Evolutionary conservation across 2,888 invertebrate species (phyloP).

Genomic region (Trachelus troglodyta): DNA sequence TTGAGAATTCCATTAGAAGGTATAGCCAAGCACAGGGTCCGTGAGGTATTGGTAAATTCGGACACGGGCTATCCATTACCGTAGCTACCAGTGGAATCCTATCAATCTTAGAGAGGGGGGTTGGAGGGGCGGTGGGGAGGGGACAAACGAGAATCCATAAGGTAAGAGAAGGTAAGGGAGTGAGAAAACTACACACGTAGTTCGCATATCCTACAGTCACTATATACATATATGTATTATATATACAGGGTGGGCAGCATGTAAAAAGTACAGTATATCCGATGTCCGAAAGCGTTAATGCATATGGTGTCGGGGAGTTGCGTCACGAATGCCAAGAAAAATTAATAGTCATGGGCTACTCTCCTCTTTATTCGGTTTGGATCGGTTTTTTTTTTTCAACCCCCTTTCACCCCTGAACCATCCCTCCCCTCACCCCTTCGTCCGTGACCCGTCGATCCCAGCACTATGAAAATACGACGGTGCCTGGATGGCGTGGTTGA

Average conservation of each 20-base stretch:
- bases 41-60: constrained; percentile 49
- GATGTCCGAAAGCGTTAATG: constrained; percentile 48
- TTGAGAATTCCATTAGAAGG: constrained; percentile 59
- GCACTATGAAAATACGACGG: too few relatives aligned
- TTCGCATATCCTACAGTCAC: too few relatives aligned
- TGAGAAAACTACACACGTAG: too few relatives aligned
- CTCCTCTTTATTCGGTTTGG: neutral
- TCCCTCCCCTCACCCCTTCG: too few relatives aligned
- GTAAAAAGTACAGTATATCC: constrained; percentile 16
- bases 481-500: too few relatives aligned
- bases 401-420: too few relatives aligned
- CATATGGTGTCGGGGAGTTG: constrained; percentile 31
- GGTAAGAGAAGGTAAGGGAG: too few relatives aligned
- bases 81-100: constrained; percentile 49
- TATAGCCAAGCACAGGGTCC: constrained; percentile 34
- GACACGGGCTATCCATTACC: constrained; percentile 62
- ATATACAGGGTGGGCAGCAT: too few relatives aligned
- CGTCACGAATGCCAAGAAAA: constrained; percentile 40
- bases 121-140: neutral
- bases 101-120: constrained; percentile 52
- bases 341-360: constrained; percentile 45
- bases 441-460: too few relatives aligned
- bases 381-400: neutral
- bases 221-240: too few relatives aligned
- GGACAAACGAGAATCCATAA: too few relatives aligned